These are phyloP conservation scores for Volucella inflata DNA, from an alignment of 2,888 invertebrate species.

Conservation along the genomic window DNA sequence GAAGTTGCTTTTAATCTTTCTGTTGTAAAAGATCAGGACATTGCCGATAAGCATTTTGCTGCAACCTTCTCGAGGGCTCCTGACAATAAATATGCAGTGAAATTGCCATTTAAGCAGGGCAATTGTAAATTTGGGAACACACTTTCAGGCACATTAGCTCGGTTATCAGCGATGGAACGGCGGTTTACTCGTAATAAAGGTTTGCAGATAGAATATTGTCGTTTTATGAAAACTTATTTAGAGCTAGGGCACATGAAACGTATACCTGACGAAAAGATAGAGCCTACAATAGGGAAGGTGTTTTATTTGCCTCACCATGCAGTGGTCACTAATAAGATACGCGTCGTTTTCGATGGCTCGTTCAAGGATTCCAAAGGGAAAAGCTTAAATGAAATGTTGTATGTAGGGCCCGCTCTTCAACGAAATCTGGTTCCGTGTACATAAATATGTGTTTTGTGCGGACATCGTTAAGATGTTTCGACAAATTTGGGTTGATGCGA, in stretches of 20 bases:
- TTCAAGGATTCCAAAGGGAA: conserved; percentile 41
- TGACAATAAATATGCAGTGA: too few species aligned
- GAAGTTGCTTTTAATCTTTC: too few species aligned
- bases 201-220: neutral
- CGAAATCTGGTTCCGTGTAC: conserved; percentile 49
- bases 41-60: too few species aligned
- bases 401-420: conserved; percentile 66
- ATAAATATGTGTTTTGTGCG: conserved; percentile 38
- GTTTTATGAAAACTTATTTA: conserved; percentile 18
- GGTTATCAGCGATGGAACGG: too few species aligned
- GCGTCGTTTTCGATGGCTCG: conserved; percentile 74
- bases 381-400: conserved; percentile 60
- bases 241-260: conserved; percentile 34
- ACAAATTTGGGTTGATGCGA: conserved; percentile 46
- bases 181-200: too few species aligned
- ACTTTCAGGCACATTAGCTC: too few species aligned
- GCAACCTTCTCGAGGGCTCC: too few species aligned
- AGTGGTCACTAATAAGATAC: conserved; percentile 65
- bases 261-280: conserved; percentile 8
- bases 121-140: too few species aligned
- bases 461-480: conserved; percentile 67
- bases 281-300: conserved; percentile 13
- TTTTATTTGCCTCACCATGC: conserved; percentile 73
- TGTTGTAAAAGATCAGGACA: neutral
- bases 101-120: too few species aligned